Percentiles rank a stretch among this genome's conserved stretches.
Conservation (phyloP, 2,888 invertebrate species). For the Dorcus parallelipipedus region DNA sequence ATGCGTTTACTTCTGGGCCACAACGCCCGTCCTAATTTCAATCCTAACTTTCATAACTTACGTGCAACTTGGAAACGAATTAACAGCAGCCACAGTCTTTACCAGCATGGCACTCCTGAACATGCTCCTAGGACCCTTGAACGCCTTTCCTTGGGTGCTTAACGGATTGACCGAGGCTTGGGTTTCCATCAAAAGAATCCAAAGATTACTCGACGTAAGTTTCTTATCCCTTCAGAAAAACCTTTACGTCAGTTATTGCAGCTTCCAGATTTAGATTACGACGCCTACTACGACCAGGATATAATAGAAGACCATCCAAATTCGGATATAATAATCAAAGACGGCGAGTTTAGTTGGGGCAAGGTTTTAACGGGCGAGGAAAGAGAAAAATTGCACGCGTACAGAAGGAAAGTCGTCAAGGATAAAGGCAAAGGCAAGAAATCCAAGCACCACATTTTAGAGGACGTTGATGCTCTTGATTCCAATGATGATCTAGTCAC, state of each 20-base stretch:
- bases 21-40: conserved; percentile 89
- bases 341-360: conserved; percentile 62
- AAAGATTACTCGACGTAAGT: conserved; percentile 73
- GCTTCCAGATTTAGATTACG: conserved; percentile 62
- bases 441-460: conserved; percentile 19
- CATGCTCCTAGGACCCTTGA: conserved; percentile 93
- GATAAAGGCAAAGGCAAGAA: conserved; percentile 55
- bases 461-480: conserved; percentile 6
- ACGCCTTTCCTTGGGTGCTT: conserved; percentile 97
- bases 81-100: conserved; percentile 89
- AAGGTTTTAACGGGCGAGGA: conserved; percentile 46
- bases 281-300: conserved; percentile 58
- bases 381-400: conserved; percentile 33
- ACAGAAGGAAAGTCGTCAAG: conserved; percentile 42
- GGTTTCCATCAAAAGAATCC: conserved; percentile 88
- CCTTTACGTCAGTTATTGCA: conserved; percentile 39
- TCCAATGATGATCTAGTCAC: conserved; percentile 11
- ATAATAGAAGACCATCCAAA: conserved; percentile 49
- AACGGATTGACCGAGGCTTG: conserved; percentile 95
- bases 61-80: conserved; percentile 68
- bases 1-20: conserved; percentile 98
- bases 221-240: not conserved
- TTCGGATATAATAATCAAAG: conserved; percentile 56
- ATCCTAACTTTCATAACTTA: conserved; percentile 80
- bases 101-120: conserved; percentile 92